Percentiles rank a stretch among this genome's conserved stretches.
Evolutionary conservation across 2,888 invertebrate genomes (phyloP).

Genomic region (Phymatocera aterrima): DNA sequence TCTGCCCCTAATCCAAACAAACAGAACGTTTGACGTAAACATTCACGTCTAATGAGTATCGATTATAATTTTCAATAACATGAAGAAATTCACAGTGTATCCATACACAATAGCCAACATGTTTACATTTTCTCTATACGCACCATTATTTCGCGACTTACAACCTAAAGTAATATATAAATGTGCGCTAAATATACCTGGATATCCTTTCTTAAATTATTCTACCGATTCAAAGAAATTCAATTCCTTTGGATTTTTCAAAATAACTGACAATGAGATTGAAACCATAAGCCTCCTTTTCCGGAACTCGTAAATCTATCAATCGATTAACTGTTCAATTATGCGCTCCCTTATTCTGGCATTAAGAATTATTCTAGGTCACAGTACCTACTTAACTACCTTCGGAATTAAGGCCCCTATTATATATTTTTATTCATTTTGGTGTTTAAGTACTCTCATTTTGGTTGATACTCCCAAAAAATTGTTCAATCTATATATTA

Average conservation of each 20-base stretch:
- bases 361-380: not conserved
- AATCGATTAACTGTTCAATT: not conserved
- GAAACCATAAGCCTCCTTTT: not conserved
- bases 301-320: not conserved
- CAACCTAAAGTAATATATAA: constrained; percentile 7
- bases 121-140: not conserved
- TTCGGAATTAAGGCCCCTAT: constrained; percentile 25
- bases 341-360: constrained; percentile 22
- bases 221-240: not conserved
- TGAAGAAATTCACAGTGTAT: not conserved
- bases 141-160: constrained; percentile 6
- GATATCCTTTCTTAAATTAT: constrained; percentile 24
- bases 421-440: not conserved
- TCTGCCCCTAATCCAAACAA: not conserved
- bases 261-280: not conserved
- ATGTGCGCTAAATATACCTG: constrained; percentile 13
- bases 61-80: not conserved
- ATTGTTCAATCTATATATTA: not conserved
- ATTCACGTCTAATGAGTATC: not conserved
- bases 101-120: not conserved
- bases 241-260: not conserved
- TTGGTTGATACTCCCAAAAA: not conserved
- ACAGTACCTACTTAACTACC: not conserved
- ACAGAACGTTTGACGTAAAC: not conserved
- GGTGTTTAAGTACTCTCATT: constrained; percentile 7